These are phyloP conservation scores for Erythrocercus mccallii DNA, from an alignment of 2,113 vertebrate species.

Conservation along the genomic window DNA sequence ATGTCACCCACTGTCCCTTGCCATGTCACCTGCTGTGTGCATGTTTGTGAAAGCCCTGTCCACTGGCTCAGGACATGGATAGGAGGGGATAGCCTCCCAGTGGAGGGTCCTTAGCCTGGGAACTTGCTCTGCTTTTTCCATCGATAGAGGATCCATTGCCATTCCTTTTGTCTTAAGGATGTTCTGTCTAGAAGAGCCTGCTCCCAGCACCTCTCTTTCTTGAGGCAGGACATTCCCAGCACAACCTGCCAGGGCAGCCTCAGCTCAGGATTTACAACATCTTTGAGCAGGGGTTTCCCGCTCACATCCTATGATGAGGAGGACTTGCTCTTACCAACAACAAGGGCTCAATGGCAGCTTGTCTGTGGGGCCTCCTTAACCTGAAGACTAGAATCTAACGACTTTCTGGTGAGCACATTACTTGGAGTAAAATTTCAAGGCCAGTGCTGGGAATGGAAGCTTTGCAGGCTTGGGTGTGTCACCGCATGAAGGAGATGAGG, in stretches of 20 bases:
- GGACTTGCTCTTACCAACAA: background rate
- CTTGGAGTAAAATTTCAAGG: background rate
- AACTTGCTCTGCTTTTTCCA: background rate
- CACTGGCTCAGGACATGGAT: background rate
- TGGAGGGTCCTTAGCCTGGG: background rate
- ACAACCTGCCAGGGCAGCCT: background rate
- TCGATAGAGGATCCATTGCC: background rate
- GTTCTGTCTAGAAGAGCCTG: background rate
- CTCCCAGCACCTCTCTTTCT: background rate
- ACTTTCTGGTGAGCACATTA: background rate
- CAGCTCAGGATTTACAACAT: background rate
- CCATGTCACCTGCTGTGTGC: rapidly evolving
- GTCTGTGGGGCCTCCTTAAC: background rate
- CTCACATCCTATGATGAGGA: background rate
- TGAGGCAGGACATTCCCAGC: background rate
- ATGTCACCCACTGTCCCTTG: rapidly evolving
- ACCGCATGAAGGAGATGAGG: background rate
- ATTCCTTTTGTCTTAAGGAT: background rate
- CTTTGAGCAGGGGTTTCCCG: background rate
- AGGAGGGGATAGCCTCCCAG: background rate
- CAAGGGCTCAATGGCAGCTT: background rate
- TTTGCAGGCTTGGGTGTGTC: background rate
- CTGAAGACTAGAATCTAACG: background rate
- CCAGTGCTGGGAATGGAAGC: background rate
- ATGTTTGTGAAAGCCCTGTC: background rate